Evolutionary conservation across 37 sponge, comb jelly and placozoan species (phyloP), one percentile per base, ranked within the genome.

Genomic region (Geodia barretti): DNA sequence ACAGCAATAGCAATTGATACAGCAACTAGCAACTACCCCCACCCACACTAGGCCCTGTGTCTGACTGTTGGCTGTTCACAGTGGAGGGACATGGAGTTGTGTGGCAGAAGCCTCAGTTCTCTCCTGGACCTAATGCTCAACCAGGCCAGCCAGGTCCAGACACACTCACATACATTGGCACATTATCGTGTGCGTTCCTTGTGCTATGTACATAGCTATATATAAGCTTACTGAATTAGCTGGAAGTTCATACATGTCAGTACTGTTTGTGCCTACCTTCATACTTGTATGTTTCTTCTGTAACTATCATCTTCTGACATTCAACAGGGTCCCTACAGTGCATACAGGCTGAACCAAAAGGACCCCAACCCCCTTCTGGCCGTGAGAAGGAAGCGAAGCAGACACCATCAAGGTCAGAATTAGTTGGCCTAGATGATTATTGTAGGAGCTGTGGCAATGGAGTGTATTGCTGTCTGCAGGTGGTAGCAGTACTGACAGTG

Each of bases 101-200:
- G 75, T 4, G 83, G 83, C 4, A 63, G 62, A 14, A 64, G 62
- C 75, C 68, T 83, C 24, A 64, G 62, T 4, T 73, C 83, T 30
- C 43, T 83, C 5, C 14, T 74, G 9, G 83, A 83, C 14, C 64
- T 74, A 40, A 20, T 34, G n/a, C 47, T 73, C 34, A 40, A 83
- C 37, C 74, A 83, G 58, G 60, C 47, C 41, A 34, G 75, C 32
- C 83, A 83, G 75, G 83, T 83, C 28, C 20, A 25, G 8, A 25
- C 26, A 26, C 67, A 25, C 28, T 14, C 20, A 8, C 67, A 25
- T 29, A 8, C 67, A 26, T 29, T 65, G 25, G 17, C 28, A 8
- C n/a, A n/a, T n/a, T n/a, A n/a, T n/a, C n/a, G n/a, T n/a, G n/a
- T n/a, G n/a, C n/a, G n/a, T n/a, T n/a, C n/a, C n/a, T n/a, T n/a